Conservation (phyloP, 2,113 vertebrate species). For the Marcusenius ussheri region DNA sequence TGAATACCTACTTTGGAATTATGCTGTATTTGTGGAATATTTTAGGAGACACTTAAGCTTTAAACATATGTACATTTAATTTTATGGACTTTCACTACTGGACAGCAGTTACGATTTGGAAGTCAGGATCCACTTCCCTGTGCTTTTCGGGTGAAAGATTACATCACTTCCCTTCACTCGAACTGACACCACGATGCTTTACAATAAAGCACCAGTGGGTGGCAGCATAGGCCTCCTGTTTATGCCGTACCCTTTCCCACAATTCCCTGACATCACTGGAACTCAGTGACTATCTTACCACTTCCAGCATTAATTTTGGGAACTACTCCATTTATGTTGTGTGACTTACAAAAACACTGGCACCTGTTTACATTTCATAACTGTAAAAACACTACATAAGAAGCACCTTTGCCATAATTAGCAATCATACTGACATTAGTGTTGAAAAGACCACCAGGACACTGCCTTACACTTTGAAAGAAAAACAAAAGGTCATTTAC, state of each 20-base stretch:
- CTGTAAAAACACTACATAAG: background rate
- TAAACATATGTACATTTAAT: background rate
- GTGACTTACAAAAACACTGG: background rate
- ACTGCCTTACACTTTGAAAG: background rate
- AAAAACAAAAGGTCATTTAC: background rate
- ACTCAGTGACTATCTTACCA: background rate
- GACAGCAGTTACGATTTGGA: background rate
- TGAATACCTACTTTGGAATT: background rate
- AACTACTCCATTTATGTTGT: background rate
- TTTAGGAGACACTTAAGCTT: background rate
- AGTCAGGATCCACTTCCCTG: background rate
- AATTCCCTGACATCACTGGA: background rate
- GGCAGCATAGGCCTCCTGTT: conserved; percentile 47
- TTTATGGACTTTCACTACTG: background rate
- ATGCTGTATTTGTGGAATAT: background rate
- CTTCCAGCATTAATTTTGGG: background rate
- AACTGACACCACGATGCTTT: conserved; percentile 14
- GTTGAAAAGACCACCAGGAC: background rate
- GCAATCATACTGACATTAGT: background rate
- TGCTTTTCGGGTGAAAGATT: background rate
- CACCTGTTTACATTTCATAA: background rate
- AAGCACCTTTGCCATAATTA: background rate
- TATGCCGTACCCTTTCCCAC: too few species aligned
- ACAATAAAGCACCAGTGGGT: conserved; percentile 44
- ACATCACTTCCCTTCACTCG: background rate